Evolutionary conservation across 2,113 vertebrate species (phyloP), one percentile per base, ranked within the genome.

Genomic region (Hoplias malabaricus): DNA sequence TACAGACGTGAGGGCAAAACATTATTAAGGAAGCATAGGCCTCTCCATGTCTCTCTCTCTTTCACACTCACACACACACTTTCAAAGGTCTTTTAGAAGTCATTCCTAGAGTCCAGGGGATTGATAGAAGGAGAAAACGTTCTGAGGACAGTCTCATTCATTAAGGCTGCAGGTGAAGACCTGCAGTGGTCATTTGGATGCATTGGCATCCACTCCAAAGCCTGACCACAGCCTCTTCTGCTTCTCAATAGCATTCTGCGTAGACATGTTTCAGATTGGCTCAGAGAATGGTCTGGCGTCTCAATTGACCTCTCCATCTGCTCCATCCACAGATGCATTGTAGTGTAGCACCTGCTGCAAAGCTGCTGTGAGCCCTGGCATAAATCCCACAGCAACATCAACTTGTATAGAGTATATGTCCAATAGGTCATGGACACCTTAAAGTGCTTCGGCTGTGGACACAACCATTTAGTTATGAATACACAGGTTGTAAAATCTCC

Each of bases 1-100:
- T 29, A 69, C 53, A 63, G 69, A 82, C 53, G 75, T 78, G 75
- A 78, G 75, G 70, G 46, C 63, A 73, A 69, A 78, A 63, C 72
- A 57, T 54, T 63, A 73, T 79, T 19, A 77, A 36, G n/a, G 23
- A 13, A 59, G 10, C 33, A 14, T 25, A 33, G n/a, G 5, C 23
- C 23, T 38, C n/a, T 59, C 27, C 7, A 25, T 62, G 27, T 2
- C 27, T 31, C 57, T 31, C 57, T 27, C 54, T 42, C 54, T 19
- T 56, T 13, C 36, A 61, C 61, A 27, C 54, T 36, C 34, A 67
- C 16, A 40, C n/a, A n/a, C 70, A 67, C 25, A 25, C 73, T 73
- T 75, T 69, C 53, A 56, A 56, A 61, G 68, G 68, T 33, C 46
- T 21, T 77, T 66, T 81, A 76, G 48, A 0, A 31, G 65, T 59